These are phyloP conservation scores for Drosophila siamana DNA, from an alignment of 2,888 invertebrate genomes.

Conservation along the genomic window DNA sequence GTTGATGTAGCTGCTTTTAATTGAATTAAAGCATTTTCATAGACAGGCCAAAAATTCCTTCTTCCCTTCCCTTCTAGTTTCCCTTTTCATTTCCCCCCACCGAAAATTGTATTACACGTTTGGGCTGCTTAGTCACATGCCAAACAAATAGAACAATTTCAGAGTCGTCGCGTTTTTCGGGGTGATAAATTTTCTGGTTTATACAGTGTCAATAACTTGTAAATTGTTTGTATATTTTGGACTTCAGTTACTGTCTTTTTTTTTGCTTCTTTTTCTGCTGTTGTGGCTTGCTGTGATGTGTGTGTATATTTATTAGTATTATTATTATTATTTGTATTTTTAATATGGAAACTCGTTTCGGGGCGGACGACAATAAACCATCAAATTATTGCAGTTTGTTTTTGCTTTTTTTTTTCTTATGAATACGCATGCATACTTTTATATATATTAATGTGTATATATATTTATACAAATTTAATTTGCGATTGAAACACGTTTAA, in stretches of 20 bases:
- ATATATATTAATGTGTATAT: slow-evolving; percentile 38
- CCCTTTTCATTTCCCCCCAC: neutral
- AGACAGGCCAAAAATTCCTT: too few species aligned
- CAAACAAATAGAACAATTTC: neutral
- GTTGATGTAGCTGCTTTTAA: too few species aligned
- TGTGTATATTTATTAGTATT: slow-evolving; percentile 34
- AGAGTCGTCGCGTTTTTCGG: neutral
- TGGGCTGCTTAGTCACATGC: too few species aligned
- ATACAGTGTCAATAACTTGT: slow-evolving; percentile 75
- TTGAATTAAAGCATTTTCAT: too few species aligned
- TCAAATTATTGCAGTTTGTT: slow-evolving; percentile 55
- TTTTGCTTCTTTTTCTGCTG: too few species aligned
- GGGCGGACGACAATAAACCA: slow-evolving; percentile 41
- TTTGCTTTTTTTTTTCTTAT: slow-evolving; percentile 23
- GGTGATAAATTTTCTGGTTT: slow-evolving; percentile 7
- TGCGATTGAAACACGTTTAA: slow-evolving; percentile 69
- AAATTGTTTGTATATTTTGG: slow-evolving; percentile 52
- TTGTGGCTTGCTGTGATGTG: slow-evolving; percentile 17
- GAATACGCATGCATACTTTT: slow-evolving; percentile 19
- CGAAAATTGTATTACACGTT: too few species aligned
- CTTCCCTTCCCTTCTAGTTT: too few species aligned
- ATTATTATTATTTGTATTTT: slow-evolving; percentile 39
- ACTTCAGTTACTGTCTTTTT: slow-evolving; percentile 59
- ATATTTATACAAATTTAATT: slow-evolving; percentile 51
- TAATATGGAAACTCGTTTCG: slow-evolving; percentile 59